Evolutionary conservation across 1,140 invertebrate genomes (phyloP).

Genomic region (Drosophila virilis): DNA sequence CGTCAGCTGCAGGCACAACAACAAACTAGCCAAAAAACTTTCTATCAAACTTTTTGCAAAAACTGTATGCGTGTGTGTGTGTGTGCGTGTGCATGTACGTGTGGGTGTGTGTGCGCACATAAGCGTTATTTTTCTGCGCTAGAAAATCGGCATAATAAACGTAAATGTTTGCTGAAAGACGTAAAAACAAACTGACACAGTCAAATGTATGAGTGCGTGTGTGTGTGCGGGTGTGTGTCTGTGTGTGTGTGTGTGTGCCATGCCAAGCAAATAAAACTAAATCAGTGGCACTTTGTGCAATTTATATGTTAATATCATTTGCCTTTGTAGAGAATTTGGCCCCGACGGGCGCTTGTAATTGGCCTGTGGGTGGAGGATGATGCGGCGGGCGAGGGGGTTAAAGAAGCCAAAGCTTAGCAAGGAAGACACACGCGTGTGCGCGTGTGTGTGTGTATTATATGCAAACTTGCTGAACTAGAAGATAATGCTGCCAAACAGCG

Average conservation of each 20-base stretch:
- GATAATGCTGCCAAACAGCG: constrained; percentile 40
- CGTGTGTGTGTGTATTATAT: constrained; percentile 11
- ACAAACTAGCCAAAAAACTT: constrained; percentile 39
- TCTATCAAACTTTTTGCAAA: constrained; percentile 37
- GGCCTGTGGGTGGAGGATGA: constrained; percentile 20
- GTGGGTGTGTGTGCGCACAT: constrained; percentile 47
- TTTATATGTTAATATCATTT: constrained; percentile 83
- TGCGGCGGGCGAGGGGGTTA: neutral
- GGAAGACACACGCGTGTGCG: constrained; percentile 1
- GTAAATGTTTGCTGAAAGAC: constrained; percentile 73
- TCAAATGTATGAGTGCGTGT: constrained; percentile 7
- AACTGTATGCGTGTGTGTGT: constrained; percentile 15
- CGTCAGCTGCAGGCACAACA: constrained; percentile 42
- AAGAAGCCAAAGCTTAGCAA: constrained; percentile 3
- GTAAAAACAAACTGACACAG: constrained; percentile 72
- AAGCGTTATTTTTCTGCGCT: constrained; percentile 83
- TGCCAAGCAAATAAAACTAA: constrained; percentile 64
- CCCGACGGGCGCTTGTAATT: constrained; percentile 55
- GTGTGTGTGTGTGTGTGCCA: constrained; percentile 1
- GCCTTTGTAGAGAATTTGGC: constrained; percentile 71
- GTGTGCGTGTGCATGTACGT: constrained; percentile 11
- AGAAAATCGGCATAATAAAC: constrained; percentile 82
- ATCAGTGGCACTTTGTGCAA: constrained; percentile 81
- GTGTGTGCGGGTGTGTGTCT: neutral
- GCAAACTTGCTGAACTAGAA: constrained; percentile 69